Evolutionary conservation across 2,113 vertebrate species (phyloP), one percentile per base, ranked within the genome.

Genomic region (Centrocercus urophasianus): DNA sequence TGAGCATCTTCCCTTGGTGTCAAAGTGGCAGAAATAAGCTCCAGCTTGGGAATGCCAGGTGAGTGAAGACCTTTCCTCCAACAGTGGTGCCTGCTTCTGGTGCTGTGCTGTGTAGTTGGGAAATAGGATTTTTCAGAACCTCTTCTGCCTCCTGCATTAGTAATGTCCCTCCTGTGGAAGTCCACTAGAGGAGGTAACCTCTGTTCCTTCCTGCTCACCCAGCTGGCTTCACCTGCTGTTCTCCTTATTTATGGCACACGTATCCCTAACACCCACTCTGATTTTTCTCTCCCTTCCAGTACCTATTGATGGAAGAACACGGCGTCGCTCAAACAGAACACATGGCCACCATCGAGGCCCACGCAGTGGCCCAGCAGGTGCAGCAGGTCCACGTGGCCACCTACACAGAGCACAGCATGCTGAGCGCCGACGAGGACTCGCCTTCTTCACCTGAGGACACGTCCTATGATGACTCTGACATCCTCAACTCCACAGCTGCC

Each of bases 311-410:
- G 99, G 99, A 99, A 96, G 99, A 99, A 27, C 99, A 99, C 98
- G 92, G 96, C 5, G 97, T 99, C 95, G 98, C 98, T 83, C 98
- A 99, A 83, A 97, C 98, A 1, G 99, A 99, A 69, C 99, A 99
- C 98, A 99, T 99, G 98, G 99, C 99, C 42, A 99, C 99, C 93
- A 99, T 99, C 50, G 99, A 99, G 97, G 99, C 99, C 25, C 98
- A 99, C 36, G 98, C 99, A 12, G 99, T 99, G 96, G 98, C 98
- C 83, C 99, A 99, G 70, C 99, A 99, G 96, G 98, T 99, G 9
- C 98, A 98, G 94, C 98, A 99, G 98, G 98, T 99, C 89, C 98
- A 99, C 2, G 99, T 99, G 87, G 98, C 99, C 93, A 99, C 99
- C 15, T 99, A 98, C 91, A 99, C 99, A 2, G 99, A 99, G 61